Evolutionary conservation across 2,797 vertebrate species (phyloP).

Genomic region (Scolopax rusticola): DNA sequence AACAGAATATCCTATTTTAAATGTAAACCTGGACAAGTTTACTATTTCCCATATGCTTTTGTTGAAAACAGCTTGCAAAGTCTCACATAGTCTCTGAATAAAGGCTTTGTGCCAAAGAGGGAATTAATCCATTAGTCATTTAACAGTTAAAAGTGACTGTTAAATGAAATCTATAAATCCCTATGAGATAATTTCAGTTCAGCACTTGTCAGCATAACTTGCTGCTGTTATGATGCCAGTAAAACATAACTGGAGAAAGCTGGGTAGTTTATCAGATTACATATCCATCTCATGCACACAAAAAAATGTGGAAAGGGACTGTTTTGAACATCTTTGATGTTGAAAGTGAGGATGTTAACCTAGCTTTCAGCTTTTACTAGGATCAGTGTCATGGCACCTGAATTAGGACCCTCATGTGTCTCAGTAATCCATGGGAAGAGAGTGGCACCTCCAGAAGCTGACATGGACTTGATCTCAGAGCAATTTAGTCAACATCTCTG

Average conservation of each 20-base stretch:
- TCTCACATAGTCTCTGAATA: neutral
- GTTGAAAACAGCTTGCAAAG: constrained; percentile 44
- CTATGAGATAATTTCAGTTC: neutral
- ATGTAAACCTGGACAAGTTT: constrained; percentile 39
- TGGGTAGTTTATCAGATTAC: neutral
- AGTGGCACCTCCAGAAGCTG: neutral
- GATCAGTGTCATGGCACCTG: neutral
- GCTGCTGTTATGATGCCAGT: neutral
- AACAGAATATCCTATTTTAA: constrained; percentile 25
- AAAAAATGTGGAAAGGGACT: neutral
- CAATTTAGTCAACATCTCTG: neutral
- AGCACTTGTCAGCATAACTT: neutral
- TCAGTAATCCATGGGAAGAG: neutral
- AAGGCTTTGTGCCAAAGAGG: constrained; percentile 22
- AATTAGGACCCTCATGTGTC: neutral
- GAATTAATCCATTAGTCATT: constrained; percentile 49
- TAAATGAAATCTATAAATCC: constrained; percentile 4
- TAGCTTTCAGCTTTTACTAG: neutral
- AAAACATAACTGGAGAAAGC: neutral
- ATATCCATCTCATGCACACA: rapidly evolving
- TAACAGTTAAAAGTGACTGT: constrained; percentile 39
- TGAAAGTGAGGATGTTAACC: neutral
- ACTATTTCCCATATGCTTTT: constrained; percentile 36
- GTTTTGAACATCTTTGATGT: neutral
- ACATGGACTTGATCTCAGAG: neutral